Evolutionary conservation across 2,113 vertebrate species (phyloP), one percentile per base, ranked within the genome.

Genomic region (Pavo muticus): DNA sequence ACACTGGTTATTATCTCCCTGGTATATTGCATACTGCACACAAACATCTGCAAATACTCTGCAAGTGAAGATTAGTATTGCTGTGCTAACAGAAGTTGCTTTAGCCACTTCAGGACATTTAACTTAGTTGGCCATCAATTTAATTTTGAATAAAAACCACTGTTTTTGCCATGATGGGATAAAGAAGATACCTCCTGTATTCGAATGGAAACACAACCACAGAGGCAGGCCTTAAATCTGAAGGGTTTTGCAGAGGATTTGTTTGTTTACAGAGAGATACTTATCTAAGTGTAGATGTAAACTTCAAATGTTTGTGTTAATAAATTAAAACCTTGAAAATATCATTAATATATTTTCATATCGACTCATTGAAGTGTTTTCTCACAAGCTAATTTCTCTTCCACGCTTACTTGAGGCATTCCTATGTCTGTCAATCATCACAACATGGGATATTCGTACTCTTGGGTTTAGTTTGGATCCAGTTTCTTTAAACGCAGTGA

Each of bases 1-100:
- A 90, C 65, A 85, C 50, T 40, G 88, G 75, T 95, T 95, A 81
- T 95, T 96, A 96, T 95, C 92, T 92, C 93, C 76, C 85, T 76
- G 52, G 76, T 90, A 95, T 52, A 95, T 90, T 95, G 91, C 94
- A 91, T 84, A 93, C 65, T 95, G 37, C 24, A 45, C 42, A 71
- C 72, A 95, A 81, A 70, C 83, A 96, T 95, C 72, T 93, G 88
- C 69, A 86, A 73, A 92, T 48, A 30, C 40, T 94, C 60, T 61
- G 60, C 47, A 95, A 65, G 88, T 72, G 60, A 72, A 84, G 30
- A 59, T 88, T 70, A 78, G 30, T 35, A 52, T 45, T 74, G 72
- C 60, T 90, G 14, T 19, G 60, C 30, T 71, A 67, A 87, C 35
- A 82, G 45, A 40, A 81, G 19, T 61, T 93, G 90, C 52, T 83